Percentiles rank a stretch among this genome's conserved stretches.
Evolutionary conservation across 1,140 invertebrate species (phyloP).

Genomic region (Euschistus heros): DNA sequence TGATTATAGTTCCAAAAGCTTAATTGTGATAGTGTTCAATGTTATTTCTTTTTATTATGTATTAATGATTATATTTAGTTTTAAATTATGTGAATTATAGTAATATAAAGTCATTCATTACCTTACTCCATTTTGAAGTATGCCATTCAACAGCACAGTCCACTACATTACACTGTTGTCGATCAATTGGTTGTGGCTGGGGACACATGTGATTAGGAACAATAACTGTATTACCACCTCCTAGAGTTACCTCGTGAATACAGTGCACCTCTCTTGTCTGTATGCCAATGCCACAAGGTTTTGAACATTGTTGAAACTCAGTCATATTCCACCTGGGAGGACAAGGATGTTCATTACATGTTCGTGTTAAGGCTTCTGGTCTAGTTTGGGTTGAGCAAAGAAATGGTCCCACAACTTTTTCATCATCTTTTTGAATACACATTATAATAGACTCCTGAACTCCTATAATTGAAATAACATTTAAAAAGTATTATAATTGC

Average conservation of each 20-base stretch:
- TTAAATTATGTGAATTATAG: no score
- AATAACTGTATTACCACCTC: slow-evolving; percentile 71
- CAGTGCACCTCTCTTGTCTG: slow-evolving; percentile 79
- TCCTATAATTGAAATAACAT: slow-evolving; percentile 36
- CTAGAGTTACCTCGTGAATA: slow-evolving; percentile 82
- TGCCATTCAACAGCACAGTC: slow-evolving; percentile 85
- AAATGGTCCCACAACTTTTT: slow-evolving; percentile 69
- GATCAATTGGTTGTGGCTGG: slow-evolving; percentile 68
- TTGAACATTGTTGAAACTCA: slow-evolving; percentile 56
- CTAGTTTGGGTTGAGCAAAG: slow-evolving; percentile 66
- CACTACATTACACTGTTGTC: slow-evolving; percentile 82
- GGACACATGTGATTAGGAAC: slow-evolving; percentile 85
- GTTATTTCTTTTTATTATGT: no score
- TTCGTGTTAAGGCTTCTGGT: slow-evolving; percentile 77
- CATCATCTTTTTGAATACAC: slow-evolving; percentile 76
- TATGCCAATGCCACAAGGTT: slow-evolving; percentile 62
- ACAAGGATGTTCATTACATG: slow-evolving; percentile 88
- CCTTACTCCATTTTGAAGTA: slow-evolving; percentile 68
- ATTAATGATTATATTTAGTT: no score
- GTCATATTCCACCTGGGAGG: slow-evolving; percentile 80
- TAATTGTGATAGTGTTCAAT: no score
- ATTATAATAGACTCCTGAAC: slow-evolving; percentile 81
- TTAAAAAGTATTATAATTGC: not conserved
- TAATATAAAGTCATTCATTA: slow-evolving; percentile 30
- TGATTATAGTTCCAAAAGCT: no score